Evolutionary conservation across 2,797 vertebrate genomes (phyloP).

Genomic region (Paratrypauchen microcephalus): DNA sequence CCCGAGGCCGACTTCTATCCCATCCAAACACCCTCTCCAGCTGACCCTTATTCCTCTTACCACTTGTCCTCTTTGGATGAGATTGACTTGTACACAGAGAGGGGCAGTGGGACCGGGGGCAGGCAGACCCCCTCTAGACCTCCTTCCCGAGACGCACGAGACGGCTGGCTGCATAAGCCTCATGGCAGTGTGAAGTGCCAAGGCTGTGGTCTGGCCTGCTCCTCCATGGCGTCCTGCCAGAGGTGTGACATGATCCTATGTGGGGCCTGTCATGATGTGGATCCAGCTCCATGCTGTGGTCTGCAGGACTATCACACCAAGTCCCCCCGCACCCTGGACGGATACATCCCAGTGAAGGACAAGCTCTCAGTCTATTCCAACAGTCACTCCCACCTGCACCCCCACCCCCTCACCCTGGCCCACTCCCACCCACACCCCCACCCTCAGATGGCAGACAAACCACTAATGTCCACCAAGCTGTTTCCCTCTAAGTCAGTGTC

Average conservation of each 20-base stretch:
- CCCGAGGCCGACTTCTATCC: constrained; percentile 87
- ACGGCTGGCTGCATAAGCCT: constrained; percentile 76
- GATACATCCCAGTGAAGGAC: constrained; percentile 80
- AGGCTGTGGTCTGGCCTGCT: constrained; percentile 84
- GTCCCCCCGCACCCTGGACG: constrained; percentile 75
- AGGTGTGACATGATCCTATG: constrained; percentile 87
- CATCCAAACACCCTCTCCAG: constrained; percentile 80
- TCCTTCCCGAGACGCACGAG: constrained; percentile 74
- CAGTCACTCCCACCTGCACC: constrained; percentile 72
- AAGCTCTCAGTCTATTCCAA: constrained; percentile 82
- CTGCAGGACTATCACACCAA: constrained; percentile 79
- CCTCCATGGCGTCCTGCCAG: constrained; percentile 85
- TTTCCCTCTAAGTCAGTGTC: constrained; percentile 76
- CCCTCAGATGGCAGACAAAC: constrained; percentile 79
- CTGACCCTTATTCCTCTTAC: constrained; percentile 79
- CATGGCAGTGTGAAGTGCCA: constrained; percentile 84
- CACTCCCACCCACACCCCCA: constrained; percentile 76
- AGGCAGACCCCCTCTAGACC: constrained; percentile 77
- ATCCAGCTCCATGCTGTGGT: constrained; percentile 80
- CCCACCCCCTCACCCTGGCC: constrained; percentile 71
- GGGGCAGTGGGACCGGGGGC: constrained; percentile 69
- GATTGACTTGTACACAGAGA: constrained; percentile 93
- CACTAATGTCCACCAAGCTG: constrained; percentile 75
- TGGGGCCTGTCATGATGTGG: constrained; percentile 77
- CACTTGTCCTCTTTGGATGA: constrained; percentile 86